These are phyloP conservation scores for Propithecus coquereli DNA, from an alignment of 2,113 vertebrate species.

Conservation along the genomic window DNA sequence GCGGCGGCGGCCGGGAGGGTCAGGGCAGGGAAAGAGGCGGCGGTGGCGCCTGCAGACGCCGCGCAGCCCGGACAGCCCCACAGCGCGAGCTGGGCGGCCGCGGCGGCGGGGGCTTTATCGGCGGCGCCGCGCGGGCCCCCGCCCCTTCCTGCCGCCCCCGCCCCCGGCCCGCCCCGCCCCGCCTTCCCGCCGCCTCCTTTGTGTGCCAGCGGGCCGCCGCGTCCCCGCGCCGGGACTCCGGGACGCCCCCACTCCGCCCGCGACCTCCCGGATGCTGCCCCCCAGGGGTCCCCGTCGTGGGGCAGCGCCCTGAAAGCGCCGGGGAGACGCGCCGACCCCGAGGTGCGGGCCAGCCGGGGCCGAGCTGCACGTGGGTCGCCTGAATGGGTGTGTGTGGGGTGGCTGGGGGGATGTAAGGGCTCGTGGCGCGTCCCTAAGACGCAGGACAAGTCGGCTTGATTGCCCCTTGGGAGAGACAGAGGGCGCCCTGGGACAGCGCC, in stretches of 20 bases:
- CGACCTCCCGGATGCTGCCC: not conserved
- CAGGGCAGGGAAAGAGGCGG: not conserved
- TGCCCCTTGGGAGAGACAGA: not conserved
- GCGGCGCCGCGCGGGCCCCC: constrained; percentile 34
- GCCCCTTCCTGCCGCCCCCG: constrained; percentile 54
- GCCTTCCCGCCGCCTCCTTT: constrained; percentile 43
- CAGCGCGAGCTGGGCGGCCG: not conserved
- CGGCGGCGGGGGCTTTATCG: constrained; percentile 42
- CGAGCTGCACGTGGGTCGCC: constrained; percentile 58
- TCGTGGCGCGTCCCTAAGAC: not conserved
- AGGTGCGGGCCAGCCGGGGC: not conserved
- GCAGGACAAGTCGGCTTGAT: not conserved
- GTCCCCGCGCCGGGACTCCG: not conserved
- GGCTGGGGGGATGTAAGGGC: not conserved
- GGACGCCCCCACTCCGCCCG: not conserved
- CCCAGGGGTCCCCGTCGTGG: not conserved
- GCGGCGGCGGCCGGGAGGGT: constrained; percentile 1
- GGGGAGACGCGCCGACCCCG: not conserved
- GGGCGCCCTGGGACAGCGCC: not conserved
- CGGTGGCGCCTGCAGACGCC: not conserved
- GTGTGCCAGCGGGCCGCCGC: constrained; percentile 44
- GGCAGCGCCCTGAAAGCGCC: not conserved
- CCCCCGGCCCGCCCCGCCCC: constrained; percentile 27
- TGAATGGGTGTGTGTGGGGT: not conserved
- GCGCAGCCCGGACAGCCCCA: not conserved